Evolutionary conservation across 2,888 invertebrate species (phyloP), one percentile per base, ranked within the genome.

Genomic region (Agonum fuliginosum): DNA sequence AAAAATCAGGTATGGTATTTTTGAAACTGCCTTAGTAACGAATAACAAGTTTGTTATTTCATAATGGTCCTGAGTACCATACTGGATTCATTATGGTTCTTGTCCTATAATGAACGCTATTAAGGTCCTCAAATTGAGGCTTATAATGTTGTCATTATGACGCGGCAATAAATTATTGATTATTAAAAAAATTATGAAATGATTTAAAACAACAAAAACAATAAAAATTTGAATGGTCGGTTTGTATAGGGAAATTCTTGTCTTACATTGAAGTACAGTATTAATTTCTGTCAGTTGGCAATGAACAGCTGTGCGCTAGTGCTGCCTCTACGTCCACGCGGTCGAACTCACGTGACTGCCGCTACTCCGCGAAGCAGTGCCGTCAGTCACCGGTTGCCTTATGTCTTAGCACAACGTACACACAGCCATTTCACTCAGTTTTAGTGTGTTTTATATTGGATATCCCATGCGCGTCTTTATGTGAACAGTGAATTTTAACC

Each of bases 351-450:
- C 75, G 75, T 75, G 73, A 73, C 70, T 73, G 8, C 43, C 48
- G 58, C 17, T 67, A 67, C 51, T 54, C 58, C 37, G 48, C 34
- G 37, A 41, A 67, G 20, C 22, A 17, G 46, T 77, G 46, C 70
- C 34, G 54, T 77, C 82, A 83, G 83, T 83, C 83, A 83, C 82
- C 83, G 83, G 82, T 82, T 81, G 82, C 82, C 81, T 81, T 81
- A 80, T 80, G 79, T 77, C 17, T 51, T 67, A 51, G 54, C 54
- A 70, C 54, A 34, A 41, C 41, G 77, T 70, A 5, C 17, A 70
- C 58, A 54, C 70, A 54, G 69, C 62, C 41, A 77, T 54, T 70
- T 69, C 58, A 19, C 6, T 34, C 34, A 77, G 19, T 74, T 65
- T 76, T 34, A 48, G 24, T 73, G 34, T 54, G 22, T 65, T 43